Percentiles rank a stretch among this genome's conserved stretches.
Evolutionary conservation across 1,140 invertebrate genomes (phyloP).

Genomic region (Calephelis nemesis): DNA sequence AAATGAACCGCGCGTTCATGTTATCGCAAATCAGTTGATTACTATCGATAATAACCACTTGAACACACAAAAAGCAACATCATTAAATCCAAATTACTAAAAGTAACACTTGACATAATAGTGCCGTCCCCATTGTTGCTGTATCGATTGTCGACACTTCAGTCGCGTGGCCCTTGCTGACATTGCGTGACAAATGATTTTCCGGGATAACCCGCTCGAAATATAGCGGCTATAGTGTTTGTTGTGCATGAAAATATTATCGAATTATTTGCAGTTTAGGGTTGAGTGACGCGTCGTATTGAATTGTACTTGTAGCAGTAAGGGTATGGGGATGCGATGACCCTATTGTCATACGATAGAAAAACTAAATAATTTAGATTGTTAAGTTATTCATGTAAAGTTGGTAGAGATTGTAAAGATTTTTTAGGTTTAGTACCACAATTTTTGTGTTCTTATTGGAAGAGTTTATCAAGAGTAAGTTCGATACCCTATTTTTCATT

Average conservation of each 20-base stretch:
- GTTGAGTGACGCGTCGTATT: neutral
- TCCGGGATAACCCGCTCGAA: slow-evolving; percentile 29
- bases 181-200: slow-evolving; percentile 50
- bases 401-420: too few relatives aligned
- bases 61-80: slow-evolving; percentile 17
- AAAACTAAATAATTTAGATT: too few relatives aligned
- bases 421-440: too few relatives aligned
- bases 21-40: too few relatives aligned
- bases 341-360: too few relatives aligned
- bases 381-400: too few relatives aligned
- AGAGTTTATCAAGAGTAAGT: too few relatives aligned
- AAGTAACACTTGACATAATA: slow-evolving; percentile 28
- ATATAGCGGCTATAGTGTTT: slow-evolving; percentile 27
- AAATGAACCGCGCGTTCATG: too few relatives aligned
- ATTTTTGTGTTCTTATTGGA: too few relatives aligned
- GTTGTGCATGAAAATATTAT: neutral
- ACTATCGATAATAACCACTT: neutral
- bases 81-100: slow-evolving; percentile 33
- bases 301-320: too few relatives aligned
- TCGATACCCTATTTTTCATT: too few relatives aligned
- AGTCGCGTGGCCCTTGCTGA: slow-evolving; percentile 38
- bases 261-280: slow-evolving; percentile 11
- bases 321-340: too few relatives aligned
- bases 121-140: slow-evolving; percentile 28
- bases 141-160: slow-evolving; percentile 32